Percentiles rank a stretch among this genome's conserved stretches.
Conservation (phyloP, 1,140 invertebrate species). For the Papilio polytes region DNA sequence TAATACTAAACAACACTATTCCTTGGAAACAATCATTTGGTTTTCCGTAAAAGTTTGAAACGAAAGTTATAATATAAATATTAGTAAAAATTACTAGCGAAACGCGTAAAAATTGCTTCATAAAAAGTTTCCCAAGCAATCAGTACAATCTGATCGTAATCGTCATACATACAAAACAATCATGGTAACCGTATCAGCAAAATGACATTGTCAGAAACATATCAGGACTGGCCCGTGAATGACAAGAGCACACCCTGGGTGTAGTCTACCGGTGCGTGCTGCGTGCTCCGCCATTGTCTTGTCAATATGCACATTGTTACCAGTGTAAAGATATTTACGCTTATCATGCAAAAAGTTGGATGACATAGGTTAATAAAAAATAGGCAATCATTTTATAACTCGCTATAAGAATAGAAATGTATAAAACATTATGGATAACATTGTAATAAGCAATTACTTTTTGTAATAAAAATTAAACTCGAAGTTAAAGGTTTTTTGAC, state of each 20-base stretch:
- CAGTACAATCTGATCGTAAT: background rate
- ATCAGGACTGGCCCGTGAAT: conserved; percentile 19
- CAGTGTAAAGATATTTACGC: background rate
- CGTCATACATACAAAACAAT: background rate
- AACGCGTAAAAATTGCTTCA: background rate
- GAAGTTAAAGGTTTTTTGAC: background rate
- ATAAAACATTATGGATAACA: background rate
- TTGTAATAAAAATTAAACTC: too few species aligned
- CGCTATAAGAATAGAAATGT: background rate
- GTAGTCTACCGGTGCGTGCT: background rate
- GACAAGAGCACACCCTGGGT: conserved; percentile 38
- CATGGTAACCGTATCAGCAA: conserved; percentile 21
- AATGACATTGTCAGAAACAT: background rate
- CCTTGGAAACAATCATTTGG: too few species aligned
- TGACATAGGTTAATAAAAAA: background rate
- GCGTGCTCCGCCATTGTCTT: conserved; percentile 29
- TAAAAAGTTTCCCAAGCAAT: background rate
- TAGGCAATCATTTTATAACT: background rate
- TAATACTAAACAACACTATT: background rate
- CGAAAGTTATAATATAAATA: background rate
- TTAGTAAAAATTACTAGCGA: background rate
- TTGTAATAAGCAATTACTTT: too few species aligned
- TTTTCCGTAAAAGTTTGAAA: background rate
- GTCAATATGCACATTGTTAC: conserved; percentile 25
- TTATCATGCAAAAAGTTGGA: background rate